Base-by-base conservation (phyloP, 2,113 vertebrate genomes). In the Glareola pratincola region DNA sequence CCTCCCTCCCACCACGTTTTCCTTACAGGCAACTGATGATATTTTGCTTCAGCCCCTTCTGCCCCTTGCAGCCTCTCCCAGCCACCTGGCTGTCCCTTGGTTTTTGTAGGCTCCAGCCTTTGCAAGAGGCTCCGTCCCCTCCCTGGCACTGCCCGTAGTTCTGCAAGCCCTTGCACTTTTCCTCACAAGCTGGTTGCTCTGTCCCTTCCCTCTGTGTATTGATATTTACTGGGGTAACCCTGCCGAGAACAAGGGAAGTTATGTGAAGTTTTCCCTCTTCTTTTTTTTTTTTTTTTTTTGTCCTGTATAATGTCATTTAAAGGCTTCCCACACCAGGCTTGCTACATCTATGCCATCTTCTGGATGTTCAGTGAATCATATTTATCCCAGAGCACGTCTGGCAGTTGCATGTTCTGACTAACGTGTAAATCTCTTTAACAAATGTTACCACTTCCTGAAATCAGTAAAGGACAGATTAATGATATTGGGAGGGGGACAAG, bases 311-410 rank as follows among this genome's bases (percentile, higher is more conserved):
- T 32, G 34, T 4, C 43, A 77, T 79, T 64, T 91, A 51, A 79
- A 78, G 29, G 18, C 43, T 89, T 95, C 20, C 50, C 69, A 30
- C 64, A 12, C 23, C 48, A 91, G 85, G 20, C 85, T 93, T 71
- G 80, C 76, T 75, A 13, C 91, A 43, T 85, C 62, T 88, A 10
- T 69, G 95, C 98, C 97, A 97, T 91, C 97, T 98, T 72, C 97
- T 97, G 98, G 97, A 54, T 41, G 48, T 78, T 93, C 18, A 2
- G 50, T 48, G 92, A 95, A 97, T 75, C 88, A 82, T 69, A 20
- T 50, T 71, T 15, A 47, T 47, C 15, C 39, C 66, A 10, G 7
- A 62, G 19, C 12, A 7, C 2, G 12, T 50, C 69, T 91, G 43
- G n/a, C 29, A 29, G 14, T 66, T 67, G n/a, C 24, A 15, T 23